phyloP scores from a whole-genome alignment of 2,113 vertebrate genomes.

The Bubo blakistoni region DNA sequence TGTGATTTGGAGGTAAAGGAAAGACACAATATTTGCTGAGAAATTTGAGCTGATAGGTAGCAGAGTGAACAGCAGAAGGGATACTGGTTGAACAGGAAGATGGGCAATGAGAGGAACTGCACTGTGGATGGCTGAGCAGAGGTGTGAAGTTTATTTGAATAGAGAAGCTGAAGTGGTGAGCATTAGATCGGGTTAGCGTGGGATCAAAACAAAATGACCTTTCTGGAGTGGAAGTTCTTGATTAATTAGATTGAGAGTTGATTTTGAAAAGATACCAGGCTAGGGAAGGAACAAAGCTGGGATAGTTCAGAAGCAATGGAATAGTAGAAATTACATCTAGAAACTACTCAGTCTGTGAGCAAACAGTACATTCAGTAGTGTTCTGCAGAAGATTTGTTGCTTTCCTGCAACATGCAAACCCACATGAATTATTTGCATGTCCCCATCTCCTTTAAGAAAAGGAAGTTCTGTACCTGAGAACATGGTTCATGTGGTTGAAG shows the following conservation, averaged over 20 bases:
- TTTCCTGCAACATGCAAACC: neutral
- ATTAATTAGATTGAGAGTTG: neutral
- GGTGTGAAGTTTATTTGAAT: neutral
- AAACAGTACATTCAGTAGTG: neutral
- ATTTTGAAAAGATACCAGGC: neutral
- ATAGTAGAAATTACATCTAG: neutral
- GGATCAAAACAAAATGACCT: neutral
- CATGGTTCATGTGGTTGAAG: neutral
- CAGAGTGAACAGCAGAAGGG: neutral
- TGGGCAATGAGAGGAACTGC: neutral
- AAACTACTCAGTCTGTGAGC: neutral
- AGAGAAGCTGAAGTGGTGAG: neutral
- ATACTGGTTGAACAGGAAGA: neutral
- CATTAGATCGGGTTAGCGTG: neutral
- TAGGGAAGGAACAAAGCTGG: neutral
- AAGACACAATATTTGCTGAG: neutral
- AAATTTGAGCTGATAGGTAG: neutral
- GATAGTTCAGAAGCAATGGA: neutral
- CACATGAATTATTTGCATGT: neutral
- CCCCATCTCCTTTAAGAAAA: neutral
- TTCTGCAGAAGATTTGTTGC: neutral
- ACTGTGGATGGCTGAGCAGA: neutral
- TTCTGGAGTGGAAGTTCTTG: neutral
- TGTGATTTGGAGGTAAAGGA: neutral
- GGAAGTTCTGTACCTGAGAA: neutral